phyloP scores from a whole-genome alignment of 2,888 invertebrate species.

The Alcis repandata region DNA sequence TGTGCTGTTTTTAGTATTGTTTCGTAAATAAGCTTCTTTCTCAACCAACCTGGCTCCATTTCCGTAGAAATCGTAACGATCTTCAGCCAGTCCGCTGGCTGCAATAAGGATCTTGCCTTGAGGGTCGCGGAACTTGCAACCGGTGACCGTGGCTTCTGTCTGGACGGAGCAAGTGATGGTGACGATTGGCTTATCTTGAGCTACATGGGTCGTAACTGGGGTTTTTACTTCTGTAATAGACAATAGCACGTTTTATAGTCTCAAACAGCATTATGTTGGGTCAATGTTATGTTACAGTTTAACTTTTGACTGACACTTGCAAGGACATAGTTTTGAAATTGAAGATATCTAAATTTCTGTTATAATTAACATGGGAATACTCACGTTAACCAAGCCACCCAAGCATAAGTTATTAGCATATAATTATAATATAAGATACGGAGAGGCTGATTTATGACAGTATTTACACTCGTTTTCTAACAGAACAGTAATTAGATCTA shows the following conservation, averaged over 20 bases:
- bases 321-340: too few species aligned
- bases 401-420: too few species aligned
- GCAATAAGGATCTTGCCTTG: constrained; percentile 64
- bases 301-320: not conserved
- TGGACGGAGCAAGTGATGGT: constrained; percentile 65
- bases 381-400: too few species aligned
- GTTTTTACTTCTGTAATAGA: constrained; percentile 59
- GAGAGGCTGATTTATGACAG: too few species aligned
- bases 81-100: constrained; percentile 65
- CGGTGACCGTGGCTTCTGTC: constrained; percentile 49
- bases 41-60: constrained; percentile 55
- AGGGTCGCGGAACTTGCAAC: constrained; percentile 74
- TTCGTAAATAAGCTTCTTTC: not conserved
- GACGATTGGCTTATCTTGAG: constrained; percentile 52
- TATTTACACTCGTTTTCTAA: too few species aligned
- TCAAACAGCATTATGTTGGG: not conserved
- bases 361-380: too few species aligned
- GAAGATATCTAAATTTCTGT: too few species aligned
- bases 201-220: constrained; percentile 58
- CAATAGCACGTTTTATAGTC: not conserved
- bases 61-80: constrained; percentile 63
- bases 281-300: not conserved
- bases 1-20: not conserved
- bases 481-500: too few species aligned
- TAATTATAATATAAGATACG: too few species aligned